Evolutionary conservation across 2,113 vertebrate species (phyloP), one percentile per base, ranked within the genome.

Genomic region (Malurus elegans): DNA sequence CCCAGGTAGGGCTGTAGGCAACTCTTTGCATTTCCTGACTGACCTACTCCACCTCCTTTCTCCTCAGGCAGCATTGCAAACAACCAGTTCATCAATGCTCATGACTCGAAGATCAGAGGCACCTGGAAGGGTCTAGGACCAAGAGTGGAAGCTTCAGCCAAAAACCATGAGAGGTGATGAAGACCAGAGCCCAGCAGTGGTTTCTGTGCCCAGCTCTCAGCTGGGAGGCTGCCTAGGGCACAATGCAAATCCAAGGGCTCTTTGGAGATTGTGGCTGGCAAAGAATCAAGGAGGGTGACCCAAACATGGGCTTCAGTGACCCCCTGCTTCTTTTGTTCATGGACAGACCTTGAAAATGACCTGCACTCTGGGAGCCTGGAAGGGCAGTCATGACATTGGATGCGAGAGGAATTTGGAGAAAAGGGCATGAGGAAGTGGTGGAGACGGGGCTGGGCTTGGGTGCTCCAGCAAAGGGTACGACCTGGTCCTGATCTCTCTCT

Each of bases 341-440:
- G 18, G 40, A 53, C 76, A 57, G 60, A 18, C 28, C 53, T 84
- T 81, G 72, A 75, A 86, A 93, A 73, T 1, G 3, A 79, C 32
- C 34, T 0, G 0, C 17, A 34, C 0, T 3, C 34, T 70, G 36
- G 21, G 58, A 65, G 66, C 36, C 48, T n/a, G 18, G 21, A n/a
- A 64, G n/a, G 21, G 67, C 0, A 0, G 47, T 58, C 2, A 0
- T 79, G 82, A 80, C 40, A 51, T 50, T 1, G 0, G 23, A 50
- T 36, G 1, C 0, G 31, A 47, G 56, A 95, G 56, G 48, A 82
- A 86, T 92, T 83, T 48, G 25, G 14, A 88, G 76, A 88, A 51
- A 85, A 91, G 44, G 25, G 72, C 62, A 34, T 5, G 34, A 96
- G 94, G 94, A 95, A 93, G 79, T 80, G 86, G 79, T 40, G 9